Evolutionary conservation across 2,888 invertebrate species (phyloP).

Genomic region (Synanthedon myopaeformis): DNA sequence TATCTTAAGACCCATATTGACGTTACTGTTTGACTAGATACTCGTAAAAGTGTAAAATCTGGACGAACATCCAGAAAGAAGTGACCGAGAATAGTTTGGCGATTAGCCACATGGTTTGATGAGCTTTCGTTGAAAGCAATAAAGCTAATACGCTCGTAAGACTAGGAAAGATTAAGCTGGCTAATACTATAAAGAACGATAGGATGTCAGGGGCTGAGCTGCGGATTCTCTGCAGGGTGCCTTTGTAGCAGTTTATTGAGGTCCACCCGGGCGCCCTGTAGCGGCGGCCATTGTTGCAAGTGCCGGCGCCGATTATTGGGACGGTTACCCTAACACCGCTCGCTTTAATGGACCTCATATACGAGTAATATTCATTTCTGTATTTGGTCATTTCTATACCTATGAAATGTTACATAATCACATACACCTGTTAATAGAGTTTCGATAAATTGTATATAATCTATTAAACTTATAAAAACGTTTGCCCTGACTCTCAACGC

Average conservation of each 20-base stretch:
- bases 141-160: constrained; percentile 31
- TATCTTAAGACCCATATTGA: too few relatives aligned
- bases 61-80: too few relatives aligned
- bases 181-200: constrained; percentile 42
- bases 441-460: too few relatives aligned
- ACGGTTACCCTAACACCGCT: constrained; percentile 20
- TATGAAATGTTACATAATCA: too few relatives aligned
- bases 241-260: constrained; percentile 59
- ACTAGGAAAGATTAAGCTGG: constrained; percentile 39
- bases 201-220: constrained; percentile 3
- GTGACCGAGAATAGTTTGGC: too few relatives aligned
- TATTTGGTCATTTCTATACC: too few relatives aligned
- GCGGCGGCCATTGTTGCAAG: constrained; percentile 16
- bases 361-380: constrained; percentile 16
- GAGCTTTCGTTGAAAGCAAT: constrained; percentile 33
- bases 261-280: constrained; percentile 13
- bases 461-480: too few relatives aligned
- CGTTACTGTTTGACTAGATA: too few relatives aligned
- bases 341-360: constrained; percentile 23
- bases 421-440: too few relatives aligned
- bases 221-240: constrained; percentile 29
- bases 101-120: too few relatives aligned
- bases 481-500: too few relatives aligned
- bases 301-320: constrained; percentile 8
- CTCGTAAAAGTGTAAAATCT: too few relatives aligned